A percentile compares a stretch with the other conserved stretches of the same genome.
Evolutionary conservation across 1,140 invertebrate species (phyloP).

Genomic region (Neodiprion pinetum): DNA sequence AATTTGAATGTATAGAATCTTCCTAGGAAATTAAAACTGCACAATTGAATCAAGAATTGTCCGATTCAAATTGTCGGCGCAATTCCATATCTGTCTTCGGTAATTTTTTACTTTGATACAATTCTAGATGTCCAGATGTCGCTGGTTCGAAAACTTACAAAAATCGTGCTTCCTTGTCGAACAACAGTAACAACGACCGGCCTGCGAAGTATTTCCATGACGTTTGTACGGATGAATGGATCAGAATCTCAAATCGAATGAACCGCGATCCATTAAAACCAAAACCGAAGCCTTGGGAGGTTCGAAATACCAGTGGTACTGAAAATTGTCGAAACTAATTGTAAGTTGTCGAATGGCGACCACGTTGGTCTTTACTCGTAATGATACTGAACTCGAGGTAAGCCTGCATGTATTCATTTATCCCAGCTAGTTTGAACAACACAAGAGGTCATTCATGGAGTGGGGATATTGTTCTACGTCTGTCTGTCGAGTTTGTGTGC

Average conservation of each 20-base stretch:
- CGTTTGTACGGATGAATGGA: background rate
- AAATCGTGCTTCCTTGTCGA: slow-evolving; percentile 30
- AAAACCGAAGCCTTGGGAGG: background rate
- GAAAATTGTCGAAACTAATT: no score
- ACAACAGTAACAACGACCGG: slow-evolving; percentile 37
- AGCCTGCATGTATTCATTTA: slow-evolving; percentile 50
- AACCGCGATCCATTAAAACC: background rate
- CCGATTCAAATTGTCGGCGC: no score
- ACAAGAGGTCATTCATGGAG: slow-evolving; percentile 51
- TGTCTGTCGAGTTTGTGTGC: background rate
- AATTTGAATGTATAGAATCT: no score
- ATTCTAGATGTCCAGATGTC: no score
- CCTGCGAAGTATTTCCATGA: slow-evolving; percentile 45
- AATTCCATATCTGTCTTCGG: no score
- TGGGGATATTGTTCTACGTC: slow-evolving; percentile 13
- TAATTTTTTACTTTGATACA: no score
- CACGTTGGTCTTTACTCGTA: slow-evolving; percentile 38
- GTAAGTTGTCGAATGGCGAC: slow-evolving; percentile 10
- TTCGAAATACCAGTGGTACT: no score
- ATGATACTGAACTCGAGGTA: slow-evolving; percentile 49
- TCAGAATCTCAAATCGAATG: background rate
- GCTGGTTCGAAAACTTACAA: slow-evolving; percentile 38
- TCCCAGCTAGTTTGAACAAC: slow-evolving; percentile 51
- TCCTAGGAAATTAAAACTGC: no score
- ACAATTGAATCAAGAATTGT: no score